A percentile compares a stretch with the other conserved stretches of the same genome.
Evolutionary conservation across 1,140 invertebrate genomes (phyloP).

Genomic region (Eurytemora carolleeae): DNA sequence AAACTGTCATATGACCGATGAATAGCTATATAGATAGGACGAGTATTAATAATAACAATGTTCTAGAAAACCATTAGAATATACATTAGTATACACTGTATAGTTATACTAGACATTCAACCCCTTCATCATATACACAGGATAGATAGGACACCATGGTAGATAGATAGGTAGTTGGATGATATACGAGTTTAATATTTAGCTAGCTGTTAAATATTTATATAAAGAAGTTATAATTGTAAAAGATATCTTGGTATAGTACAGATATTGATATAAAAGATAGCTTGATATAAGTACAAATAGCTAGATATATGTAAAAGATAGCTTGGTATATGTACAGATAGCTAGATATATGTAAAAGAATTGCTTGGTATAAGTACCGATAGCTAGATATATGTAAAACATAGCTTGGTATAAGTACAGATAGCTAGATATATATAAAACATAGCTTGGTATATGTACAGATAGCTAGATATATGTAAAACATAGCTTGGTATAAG

Average conservation of each 20-base stretch:
- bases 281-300: not conserved
- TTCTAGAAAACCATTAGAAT: no score
- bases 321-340: not conserved
- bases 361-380: no score
- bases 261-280: not conserved
- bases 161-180: not conserved
- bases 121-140: no score
- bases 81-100: no score
- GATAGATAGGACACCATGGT: no score
- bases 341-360: not conserved
- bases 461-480: not conserved
- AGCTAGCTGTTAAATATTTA: slow-evolving; percentile 47
- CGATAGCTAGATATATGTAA: not conserved
- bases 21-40: no score
- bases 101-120: no score
- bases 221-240: not conserved
- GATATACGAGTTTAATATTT: slow-evolving; percentile 65
- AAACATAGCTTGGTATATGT: not conserved
- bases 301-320: not conserved
- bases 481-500: not conserved
- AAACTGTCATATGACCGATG: no score
- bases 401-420: not conserved
- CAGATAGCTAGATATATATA: not conserved
- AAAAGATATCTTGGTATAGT: not conserved
- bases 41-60: no score